Conservation (phyloP, 2,888 invertebrate species). For the Cremastinae sp. region DNA sequence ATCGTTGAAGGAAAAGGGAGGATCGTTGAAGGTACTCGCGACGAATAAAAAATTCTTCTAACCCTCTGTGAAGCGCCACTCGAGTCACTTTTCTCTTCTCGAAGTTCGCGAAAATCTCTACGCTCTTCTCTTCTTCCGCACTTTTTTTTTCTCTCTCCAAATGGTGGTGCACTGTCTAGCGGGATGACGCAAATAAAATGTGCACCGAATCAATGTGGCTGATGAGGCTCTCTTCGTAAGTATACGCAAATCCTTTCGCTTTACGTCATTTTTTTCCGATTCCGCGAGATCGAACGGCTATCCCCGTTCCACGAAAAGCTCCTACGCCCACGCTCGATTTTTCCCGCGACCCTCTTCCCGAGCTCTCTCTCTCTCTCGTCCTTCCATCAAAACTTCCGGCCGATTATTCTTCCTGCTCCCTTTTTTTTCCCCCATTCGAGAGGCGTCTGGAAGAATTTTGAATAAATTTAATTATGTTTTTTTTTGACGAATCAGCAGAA, state of each 20-base stretch:
- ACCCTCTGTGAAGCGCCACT: not conserved
- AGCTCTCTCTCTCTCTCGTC: too few species aligned
- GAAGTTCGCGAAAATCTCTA: slow-evolving; percentile 21
- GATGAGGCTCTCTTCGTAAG: slow-evolving; percentile 79
- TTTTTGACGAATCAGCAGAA: too few species aligned
- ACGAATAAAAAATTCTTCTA: not conserved
- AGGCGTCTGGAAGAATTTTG: too few species aligned
- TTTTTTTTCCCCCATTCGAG: too few species aligned
- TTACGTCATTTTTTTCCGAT: not conserved
- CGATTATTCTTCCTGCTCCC: too few species aligned
- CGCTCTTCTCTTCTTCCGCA: slow-evolving; percentile 5
- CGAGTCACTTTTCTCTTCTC: not conserved
- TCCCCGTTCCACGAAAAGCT: not conserved
- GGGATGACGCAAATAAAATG: slow-evolving; percentile 76
- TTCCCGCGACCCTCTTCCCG: not conserved
- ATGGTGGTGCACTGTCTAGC: slow-evolving; percentile 61
- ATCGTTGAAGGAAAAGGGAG: not conserved
- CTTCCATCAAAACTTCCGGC: too few species aligned
- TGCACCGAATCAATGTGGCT: slow-evolving; percentile 75
- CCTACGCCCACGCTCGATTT: not conserved
- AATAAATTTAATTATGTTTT: too few species aligned
- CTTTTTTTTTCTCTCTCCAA: slow-evolving; percentile 31
- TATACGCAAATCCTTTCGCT: slow-evolving; percentile 53
- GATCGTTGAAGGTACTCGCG: not conserved
- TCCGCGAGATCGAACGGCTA: not conserved